Evolutionary conservation across 2,888 invertebrate species (phyloP), one percentile per base, ranked within the genome.

Genomic region (Pachycephus smyrnensis): DNA sequence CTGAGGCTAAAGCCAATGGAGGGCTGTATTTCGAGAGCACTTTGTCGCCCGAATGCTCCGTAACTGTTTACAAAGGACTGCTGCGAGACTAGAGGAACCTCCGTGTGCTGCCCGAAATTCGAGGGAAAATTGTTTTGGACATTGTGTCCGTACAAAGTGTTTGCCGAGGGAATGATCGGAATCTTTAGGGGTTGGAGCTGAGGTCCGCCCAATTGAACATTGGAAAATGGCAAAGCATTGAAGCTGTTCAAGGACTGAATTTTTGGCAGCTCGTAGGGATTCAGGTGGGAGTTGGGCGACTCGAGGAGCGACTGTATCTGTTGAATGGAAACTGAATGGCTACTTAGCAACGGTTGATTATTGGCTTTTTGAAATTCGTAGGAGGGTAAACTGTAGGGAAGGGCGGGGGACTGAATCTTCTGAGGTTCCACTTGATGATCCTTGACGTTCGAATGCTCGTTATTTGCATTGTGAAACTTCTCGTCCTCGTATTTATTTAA

Each of bases 1-100:
- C 68, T 82, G 71, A 80, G n/a, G 12, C 78, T 32, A 73, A 82
- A 83, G 31, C 79, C 79, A 32, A 80, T 68, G 12, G 82, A 76
- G 12, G 79, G 80, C 77, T 80, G 75, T n/a, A 81, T 77, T 23
- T 76, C 74, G 69, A 76, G 68, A 33, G 40, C 69, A 12, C n/a
- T 78, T 32, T 15, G 30, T 30, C 69, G 69, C 30, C 15, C 12
- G 3, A 69, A 32, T 30, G 40, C 40, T 40, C 40, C 40, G 15
- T 40, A 40, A 40, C 15, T 6, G 15, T 40, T 40, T 1, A 6
- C 6, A 40, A 40, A 40, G 40, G 40, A 40, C 40, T 40, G 40
- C 15, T 40, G 40, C 15, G 40, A 40, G 15, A 40, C 40, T 15
- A 40, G 40, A 40, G 40, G 40, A 2, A 40, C 15, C 40, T 40